Conservation (phyloP, 2,113 vertebrate species). For the Ahaetulla prasina region DNA sequence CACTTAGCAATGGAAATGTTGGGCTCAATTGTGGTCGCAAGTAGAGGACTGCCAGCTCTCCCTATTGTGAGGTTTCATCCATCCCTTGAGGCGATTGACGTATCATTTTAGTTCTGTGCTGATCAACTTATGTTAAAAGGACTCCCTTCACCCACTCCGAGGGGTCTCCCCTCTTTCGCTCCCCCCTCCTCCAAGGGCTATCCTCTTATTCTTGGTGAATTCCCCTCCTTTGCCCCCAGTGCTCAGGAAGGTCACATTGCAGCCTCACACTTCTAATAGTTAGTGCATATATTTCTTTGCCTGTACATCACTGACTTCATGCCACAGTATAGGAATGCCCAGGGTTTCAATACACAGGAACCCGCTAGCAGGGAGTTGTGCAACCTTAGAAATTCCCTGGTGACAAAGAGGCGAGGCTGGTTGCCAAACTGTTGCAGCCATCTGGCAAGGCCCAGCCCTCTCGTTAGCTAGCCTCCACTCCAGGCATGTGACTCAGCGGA, state of each 20-base stretch:
- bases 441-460: background rate
- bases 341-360: background rate
- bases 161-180: background rate
- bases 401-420: background rate
- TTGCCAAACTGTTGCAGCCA: background rate
- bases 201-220: background rate
- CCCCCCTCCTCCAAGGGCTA: background rate
- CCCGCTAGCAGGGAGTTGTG: background rate
- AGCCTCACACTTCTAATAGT: background rate
- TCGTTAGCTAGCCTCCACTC: background rate
- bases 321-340: background rate
- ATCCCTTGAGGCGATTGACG: background rate
- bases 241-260: background rate
- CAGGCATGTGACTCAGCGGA: background rate
- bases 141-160: background rate
- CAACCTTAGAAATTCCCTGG: slow-evolving; percentile 12
- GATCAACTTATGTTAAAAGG: background rate
- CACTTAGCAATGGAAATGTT: background rate
- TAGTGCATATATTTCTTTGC: background rate
- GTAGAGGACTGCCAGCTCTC: background rate
- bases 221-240: background rate
- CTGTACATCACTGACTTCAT: background rate
- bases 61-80: background rate
- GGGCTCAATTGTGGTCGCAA: background rate
- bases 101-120: background rate